Base-by-base conservation (phyloP, 2,797 vertebrate species). In the Gorsachius magnificus region DNA sequence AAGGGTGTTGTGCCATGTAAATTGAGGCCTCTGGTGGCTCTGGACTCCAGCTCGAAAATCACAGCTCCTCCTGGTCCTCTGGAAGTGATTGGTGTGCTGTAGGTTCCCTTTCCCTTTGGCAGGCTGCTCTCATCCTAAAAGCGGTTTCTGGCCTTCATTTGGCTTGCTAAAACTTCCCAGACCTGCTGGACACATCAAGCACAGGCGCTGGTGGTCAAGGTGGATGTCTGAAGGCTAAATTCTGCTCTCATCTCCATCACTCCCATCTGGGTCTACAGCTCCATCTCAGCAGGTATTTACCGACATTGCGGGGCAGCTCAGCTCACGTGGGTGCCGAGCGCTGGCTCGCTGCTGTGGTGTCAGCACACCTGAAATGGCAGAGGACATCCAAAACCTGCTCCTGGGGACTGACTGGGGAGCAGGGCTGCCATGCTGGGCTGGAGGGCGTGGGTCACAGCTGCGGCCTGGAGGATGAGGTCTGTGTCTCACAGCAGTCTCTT, bases 281-380 rank as follows among this genome's bases (percentile, higher is more conserved):
- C 53, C 11, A 14, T 18, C 58, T 85, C 29, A 7, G 51, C 24
- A 66, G 64, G 35, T 48, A 33, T 51, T 85, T 54, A 4, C 28
- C 0, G 9, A 28, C 20, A 10, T 28, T 0, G 0, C 2, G 10
- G 61, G n/a, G 65, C 3, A 13, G 35, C 53, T 83, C 41, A 31
- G 77, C 50, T 46, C 24, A 3, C 1, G 9, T 28, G 50, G 31
- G 19, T 83, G 64, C 46, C 7, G 45, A 43, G 33, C 5, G 4
- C 51, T 63, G 46, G 13, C 51, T 91, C 4, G 1, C 69, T 45
- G 65, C 9, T 41, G 16, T 43, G 43, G 29, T 13, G 6, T 54
- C 46, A 89, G 45, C 41, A 41, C 2, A 5, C 38, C 38, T 31
- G 29, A 21, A 72, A 41, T 14, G 46, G 29, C 0, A 1, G 43